Percentiles rank a stretch among this genome's conserved stretches.
Conservation (phyloP, 1,140 invertebrate species). For the Nomia melanderi region DNA sequence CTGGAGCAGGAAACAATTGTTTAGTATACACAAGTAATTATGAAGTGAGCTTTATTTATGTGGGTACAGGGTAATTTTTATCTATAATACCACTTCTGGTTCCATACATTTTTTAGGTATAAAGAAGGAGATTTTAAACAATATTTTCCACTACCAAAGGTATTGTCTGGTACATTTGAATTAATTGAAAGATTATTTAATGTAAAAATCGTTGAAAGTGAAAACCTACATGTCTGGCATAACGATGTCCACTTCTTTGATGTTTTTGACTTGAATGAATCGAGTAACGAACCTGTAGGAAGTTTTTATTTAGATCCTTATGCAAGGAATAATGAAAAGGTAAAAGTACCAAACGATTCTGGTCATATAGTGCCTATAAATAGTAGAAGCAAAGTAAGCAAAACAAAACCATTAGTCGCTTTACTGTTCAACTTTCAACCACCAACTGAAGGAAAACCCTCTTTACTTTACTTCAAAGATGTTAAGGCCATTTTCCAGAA, state of each 20-base stretch:
- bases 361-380: conserved; percentile 87
- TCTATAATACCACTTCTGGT: conserved; percentile 39
- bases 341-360: conserved; percentile 82
- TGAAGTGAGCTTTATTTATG: not conserved
- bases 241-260: conserved; percentile 92
- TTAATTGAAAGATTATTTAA: conserved; percentile 90
- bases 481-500: conserved; percentile 89
- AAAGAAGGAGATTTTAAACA: conserved; percentile 87
- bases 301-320: conserved; percentile 93
- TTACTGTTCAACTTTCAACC: conserved; percentile 91
- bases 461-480: conserved; percentile 88
- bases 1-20: conserved; percentile 89
- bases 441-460: conserved; percentile 83
- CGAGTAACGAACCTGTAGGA: conserved; percentile 84
- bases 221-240: conserved; percentile 88
- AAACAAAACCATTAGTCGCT: conserved; percentile 87
- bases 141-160: conserved; percentile 92
- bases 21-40: conserved; percentile 83
- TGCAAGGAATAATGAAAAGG: conserved; percentile 84
- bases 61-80: conserved; percentile 17
- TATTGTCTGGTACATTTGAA: conserved; percentile 88
- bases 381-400: conserved; percentile 84
- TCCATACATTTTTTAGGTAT: conserved; percentile 78
- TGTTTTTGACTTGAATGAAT: conserved; percentile 86
- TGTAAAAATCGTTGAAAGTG: conserved; percentile 88